These are phyloP conservation scores for Liasis olivaceus DNA, from an alignment of 2,797 vertebrate genomes.

Conservation along the genomic window DNA sequence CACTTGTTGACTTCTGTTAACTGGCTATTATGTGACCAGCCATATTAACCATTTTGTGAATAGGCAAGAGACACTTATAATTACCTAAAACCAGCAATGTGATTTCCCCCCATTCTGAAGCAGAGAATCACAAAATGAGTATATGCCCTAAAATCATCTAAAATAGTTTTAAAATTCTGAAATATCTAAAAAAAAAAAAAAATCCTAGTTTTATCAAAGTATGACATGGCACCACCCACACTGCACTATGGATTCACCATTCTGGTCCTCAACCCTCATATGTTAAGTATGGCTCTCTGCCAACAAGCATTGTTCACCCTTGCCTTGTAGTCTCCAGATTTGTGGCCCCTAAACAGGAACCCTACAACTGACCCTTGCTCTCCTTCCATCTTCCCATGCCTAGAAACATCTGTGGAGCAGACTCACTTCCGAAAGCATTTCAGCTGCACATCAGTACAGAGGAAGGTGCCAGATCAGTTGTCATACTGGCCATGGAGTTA, in stretches of 20 bases:
- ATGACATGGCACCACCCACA: neutral
- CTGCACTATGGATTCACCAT: neutral
- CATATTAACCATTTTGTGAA: no score
- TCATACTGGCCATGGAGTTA: neutral
- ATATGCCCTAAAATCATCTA: neutral
- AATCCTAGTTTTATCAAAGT: neutral
- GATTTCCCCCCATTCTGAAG: neutral
- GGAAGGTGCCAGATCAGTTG: neutral
- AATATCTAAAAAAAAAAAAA: neutral
- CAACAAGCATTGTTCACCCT: neutral
- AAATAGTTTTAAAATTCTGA: neutral
- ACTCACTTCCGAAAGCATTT: neutral
- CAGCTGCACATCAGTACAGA: neutral
- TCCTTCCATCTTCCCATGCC: neutral
- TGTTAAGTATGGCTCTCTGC: neutral
- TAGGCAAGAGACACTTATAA: neutral
- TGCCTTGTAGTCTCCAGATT: neutral
- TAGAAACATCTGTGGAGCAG: neutral
- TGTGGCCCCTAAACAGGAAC: neutral
- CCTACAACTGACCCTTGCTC: neutral
- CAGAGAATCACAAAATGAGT: neutral
- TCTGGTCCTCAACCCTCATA: neutral
- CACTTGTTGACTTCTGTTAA: no score
- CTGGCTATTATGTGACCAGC: no score
- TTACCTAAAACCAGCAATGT: neutral